Conservation (phyloP, 2,113 vertebrate genomes). For the Microtus pennsylvanicus region DNA sequence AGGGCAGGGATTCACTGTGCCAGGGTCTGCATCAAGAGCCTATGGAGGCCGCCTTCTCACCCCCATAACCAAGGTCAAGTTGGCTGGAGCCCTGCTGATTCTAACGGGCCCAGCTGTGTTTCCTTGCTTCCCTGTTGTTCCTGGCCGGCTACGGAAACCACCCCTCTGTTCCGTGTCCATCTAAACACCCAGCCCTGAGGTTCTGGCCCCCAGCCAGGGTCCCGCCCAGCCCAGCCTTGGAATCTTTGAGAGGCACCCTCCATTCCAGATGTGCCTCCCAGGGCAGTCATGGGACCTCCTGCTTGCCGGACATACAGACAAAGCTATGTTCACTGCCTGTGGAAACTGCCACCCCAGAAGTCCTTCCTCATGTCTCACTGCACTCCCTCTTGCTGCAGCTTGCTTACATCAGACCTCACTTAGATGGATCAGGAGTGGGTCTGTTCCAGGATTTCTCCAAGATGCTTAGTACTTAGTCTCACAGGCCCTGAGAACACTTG, state of each 20-base stretch:
- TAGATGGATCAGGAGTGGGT: background rate
- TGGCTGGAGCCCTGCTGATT: background rate
- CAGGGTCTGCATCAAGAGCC: background rate
- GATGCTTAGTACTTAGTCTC: background rate
- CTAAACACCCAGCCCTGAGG: constrained; percentile 33
- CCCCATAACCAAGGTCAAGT: background rate
- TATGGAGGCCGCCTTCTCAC: background rate
- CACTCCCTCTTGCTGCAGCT: background rate
- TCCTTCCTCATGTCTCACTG: background rate
- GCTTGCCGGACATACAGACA: background rate
- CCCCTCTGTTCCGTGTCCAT: constrained; percentile 43
- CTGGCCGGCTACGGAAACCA: constrained; percentile 37
- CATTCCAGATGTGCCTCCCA: constrained; percentile 50
- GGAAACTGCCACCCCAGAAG: background rate
- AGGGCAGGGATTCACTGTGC: background rate
- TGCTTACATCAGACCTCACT: background rate
- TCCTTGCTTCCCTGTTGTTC: constrained; percentile 52
- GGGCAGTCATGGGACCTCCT: background rate
- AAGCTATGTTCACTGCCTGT: background rate
- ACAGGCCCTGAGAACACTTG: background rate
- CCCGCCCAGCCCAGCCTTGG: background rate
- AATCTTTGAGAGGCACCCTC: constrained; percentile 43
- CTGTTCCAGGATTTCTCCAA: background rate
- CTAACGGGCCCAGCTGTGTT: constrained; percentile 56
- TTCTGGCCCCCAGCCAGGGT: constrained; percentile 55